Evolutionary conservation across 1,140 invertebrate species (phyloP), one percentile per base, ranked within the genome.

Genomic region (Phocides pigmalion): DNA sequence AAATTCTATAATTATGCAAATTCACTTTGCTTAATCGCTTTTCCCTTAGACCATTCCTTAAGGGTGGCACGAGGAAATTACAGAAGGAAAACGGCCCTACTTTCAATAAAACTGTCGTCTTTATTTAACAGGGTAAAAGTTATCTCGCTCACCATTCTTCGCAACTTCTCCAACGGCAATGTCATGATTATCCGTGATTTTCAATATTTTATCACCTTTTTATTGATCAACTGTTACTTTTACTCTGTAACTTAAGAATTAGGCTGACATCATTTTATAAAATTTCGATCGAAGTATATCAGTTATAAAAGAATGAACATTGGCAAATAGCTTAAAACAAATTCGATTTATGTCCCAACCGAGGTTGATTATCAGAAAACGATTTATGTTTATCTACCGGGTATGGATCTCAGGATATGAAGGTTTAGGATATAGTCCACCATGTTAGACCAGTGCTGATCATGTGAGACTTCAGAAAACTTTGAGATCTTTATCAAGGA

Each of bases 21-120:
- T 2, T 28, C 9, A 28, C n/a, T n/a, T n/a, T 28, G 25, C 25
- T 8, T 28, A 28, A 14, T 49, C 54, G 6, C 35, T 63, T 49
- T 12, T 69, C n/a, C 32, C 64, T 82, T 74, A 47, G 0, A 69
- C 72, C 70, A 66, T 51, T 70, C 22, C 19, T 59, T 58, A 82
- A 84, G 76, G 81, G 78, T 80, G 76, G 79, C 72, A 70, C 66
- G 64, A 72, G 79, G 76, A 87, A 87, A 89, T 85, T 84, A 87
- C 81, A 81, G 81, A 82, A 84, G 81, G 82, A 81, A 87, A 89
- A 82, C 82, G 82, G 81, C 81, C 85, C 81, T 83, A 81, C 80
- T 88, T 90, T 90, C 85, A 88, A 90, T 90, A 90, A 88, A 88
- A 90, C 81, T 90, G 85, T 88, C 87, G 78, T 88, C 84, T 87